Evolutionary conservation across 2,113 vertebrate genomes (phyloP).

Genomic region (Macrotus californicus): DNA sequence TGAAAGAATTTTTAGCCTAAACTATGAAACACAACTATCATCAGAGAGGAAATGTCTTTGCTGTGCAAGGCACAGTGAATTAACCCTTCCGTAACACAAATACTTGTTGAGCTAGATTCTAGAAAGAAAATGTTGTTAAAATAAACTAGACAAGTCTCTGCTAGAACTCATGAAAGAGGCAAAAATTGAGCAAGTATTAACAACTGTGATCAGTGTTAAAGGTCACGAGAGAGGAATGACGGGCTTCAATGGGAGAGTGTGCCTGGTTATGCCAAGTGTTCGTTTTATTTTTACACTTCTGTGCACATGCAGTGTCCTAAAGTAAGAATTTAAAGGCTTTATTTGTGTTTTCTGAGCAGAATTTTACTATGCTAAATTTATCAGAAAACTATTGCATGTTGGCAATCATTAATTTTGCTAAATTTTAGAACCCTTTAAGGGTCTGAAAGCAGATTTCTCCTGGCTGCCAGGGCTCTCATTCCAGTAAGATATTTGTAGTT

Average conservation of each 20-base stretch:
- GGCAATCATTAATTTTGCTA: neutral
- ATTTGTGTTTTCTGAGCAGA: neutral
- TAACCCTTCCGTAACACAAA: neutral
- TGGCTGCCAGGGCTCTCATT: neutral
- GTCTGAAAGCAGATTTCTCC: neutral
- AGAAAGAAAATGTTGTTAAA: constrained; percentile 18
- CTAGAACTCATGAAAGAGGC: neutral
- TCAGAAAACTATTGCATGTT: neutral
- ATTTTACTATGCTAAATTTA: neutral
- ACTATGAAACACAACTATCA: neutral
- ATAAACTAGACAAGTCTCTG: neutral
- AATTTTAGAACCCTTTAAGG: neutral
- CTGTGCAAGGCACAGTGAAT: neutral
- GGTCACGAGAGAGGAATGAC: neutral
- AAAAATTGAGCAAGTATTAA: neutral
- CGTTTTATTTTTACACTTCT: neutral
- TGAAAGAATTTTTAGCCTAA: neutral
- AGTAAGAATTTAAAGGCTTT: neutral
- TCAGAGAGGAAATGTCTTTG: neutral
- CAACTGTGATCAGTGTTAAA: neutral
- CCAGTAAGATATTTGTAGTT: neutral
- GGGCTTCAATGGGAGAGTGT: neutral
- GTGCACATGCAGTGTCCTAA: neutral
- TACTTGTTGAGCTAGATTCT: neutral
- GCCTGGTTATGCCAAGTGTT: neutral